Percentiles rank a stretch among this genome's conserved stretches.
phyloP scores from a whole-genome alignment of 64 coral and sea anemone species.

The Montipora efflorescens region DNA sequence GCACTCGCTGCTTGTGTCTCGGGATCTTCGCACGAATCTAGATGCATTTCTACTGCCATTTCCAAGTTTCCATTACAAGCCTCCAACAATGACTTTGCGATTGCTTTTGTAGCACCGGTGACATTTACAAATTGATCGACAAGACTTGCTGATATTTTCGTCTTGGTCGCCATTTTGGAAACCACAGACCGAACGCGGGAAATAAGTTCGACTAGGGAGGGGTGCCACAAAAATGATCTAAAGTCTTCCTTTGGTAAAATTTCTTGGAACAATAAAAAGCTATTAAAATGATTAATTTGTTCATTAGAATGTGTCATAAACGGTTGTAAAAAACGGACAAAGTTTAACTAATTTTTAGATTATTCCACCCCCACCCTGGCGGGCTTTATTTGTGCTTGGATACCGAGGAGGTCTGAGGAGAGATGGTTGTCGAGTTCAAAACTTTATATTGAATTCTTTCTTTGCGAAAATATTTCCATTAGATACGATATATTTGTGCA shows the following conservation, averaged over 20 bases:
- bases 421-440: neutral
- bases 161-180: slow-evolving; percentile 89
- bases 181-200: slow-evolving; percentile 65
- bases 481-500: neutral
- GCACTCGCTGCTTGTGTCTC: slow-evolving; percentile 38
- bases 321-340: neutral
- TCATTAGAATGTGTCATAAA: neutral
- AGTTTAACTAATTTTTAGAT: slow-evolving; percentile 1
- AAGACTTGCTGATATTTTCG: slow-evolving; percentile 59
- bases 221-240: neutral
- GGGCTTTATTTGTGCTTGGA: neutral
- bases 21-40: slow-evolving; percentile 77
- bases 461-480: neutral
- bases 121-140: slow-evolving; percentile 92
- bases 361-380: neutral
- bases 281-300: neutral
- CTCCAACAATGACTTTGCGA: slow-evolving; percentile 84
- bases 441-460: neutral
- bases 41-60: slow-evolving; percentile 98
- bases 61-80: slow-evolving; percentile 99
- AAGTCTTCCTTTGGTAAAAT: neutral
- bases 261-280: neutral
- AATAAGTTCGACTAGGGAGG: neutral
- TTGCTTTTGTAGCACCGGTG: slow-evolving; percentile 80
- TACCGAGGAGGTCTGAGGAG: slow-evolving; percentile 27